A percentile compares a stretch with the other conserved stretches of the same genome.
Conservation (phyloP, 2,888 invertebrate genomes). For the Corbicula japonica region DNA sequence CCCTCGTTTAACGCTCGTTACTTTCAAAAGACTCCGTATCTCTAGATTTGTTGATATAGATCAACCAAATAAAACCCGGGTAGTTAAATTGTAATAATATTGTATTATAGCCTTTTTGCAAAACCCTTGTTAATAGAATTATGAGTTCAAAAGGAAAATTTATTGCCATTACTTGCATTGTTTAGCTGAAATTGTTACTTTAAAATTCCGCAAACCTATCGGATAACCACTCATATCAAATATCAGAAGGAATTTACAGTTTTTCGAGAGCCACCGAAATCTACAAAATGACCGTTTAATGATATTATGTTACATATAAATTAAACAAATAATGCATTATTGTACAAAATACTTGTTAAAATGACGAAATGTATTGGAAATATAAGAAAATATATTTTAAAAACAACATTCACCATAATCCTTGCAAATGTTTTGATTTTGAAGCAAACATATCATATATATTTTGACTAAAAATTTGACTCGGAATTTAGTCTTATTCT, state of each 20-base stretch:
- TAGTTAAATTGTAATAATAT: slow-evolving; percentile 30
- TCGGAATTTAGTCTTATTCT: too few species aligned
- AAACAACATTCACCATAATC: too few species aligned
- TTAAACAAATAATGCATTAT: too few species aligned
- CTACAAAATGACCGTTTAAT: background rate
- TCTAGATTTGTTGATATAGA: slow-evolving; percentile 36
- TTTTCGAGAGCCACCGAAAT: background rate
- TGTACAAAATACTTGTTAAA: too few species aligned
- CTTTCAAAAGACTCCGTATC: slow-evolving; percentile 27
- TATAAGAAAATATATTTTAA: too few species aligned
- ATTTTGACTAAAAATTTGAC: too few species aligned
- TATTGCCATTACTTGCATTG: too few species aligned
- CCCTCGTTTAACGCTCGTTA: slow-evolving; percentile 43
- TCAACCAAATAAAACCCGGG: slow-evolving; percentile 35
- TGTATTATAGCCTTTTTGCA: slow-evolving; percentile 13
- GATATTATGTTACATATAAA: background rate
- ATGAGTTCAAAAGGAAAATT: slow-evolving; percentile 5
- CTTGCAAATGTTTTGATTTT: too few species aligned
- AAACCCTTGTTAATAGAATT: slow-evolving; percentile 23
- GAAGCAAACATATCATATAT: too few species aligned
- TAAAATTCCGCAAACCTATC: too few species aligned
- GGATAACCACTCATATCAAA: slow-evolving; percentile 14
- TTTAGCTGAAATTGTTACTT: too few species aligned
- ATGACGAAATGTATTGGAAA: too few species aligned
- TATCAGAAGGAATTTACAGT: background rate